A percentile compares a stretch with the other conserved stretches of the same genome.
Evolutionary conservation across 2,797 vertebrate species (phyloP).

Genomic region (Pyrocephalus nanus): DNA sequence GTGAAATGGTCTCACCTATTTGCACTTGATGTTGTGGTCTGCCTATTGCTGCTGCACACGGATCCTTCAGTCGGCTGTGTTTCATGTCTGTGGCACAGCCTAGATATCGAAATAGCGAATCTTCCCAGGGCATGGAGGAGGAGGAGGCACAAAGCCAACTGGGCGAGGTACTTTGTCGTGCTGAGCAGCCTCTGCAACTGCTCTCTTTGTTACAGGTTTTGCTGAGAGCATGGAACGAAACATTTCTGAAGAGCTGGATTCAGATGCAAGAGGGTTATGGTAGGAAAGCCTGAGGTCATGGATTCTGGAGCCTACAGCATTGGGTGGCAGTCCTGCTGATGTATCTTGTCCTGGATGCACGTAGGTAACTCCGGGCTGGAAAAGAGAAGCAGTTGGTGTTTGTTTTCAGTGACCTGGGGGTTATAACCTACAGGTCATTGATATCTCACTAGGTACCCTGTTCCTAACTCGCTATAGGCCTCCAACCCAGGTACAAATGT

Average conservation of each 20-base stretch:
- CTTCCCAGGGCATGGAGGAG: conserved; percentile 71
- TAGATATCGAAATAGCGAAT: conserved; percentile 72
- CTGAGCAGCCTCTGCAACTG: conserved; percentile 17
- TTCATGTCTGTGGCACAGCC: not conserved
- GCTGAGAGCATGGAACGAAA: not conserved
- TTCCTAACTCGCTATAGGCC: not conserved
- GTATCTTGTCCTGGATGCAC: not conserved
- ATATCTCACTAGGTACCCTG: not conserved
- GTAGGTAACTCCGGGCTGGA: conserved; percentile 51
- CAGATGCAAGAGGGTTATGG: conserved; percentile 51
- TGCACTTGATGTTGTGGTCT: not conserved
- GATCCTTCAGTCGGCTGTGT: not conserved
- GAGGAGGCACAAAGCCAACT: not conserved
- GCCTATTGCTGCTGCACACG: not conserved
- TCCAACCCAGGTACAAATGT: not conserved
- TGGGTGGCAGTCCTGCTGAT: not conserved
- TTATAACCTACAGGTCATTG: not conserved
- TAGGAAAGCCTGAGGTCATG: conserved; percentile 65
- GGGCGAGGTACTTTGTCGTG: conserved; percentile 15
- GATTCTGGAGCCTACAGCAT: conserved; percentile 12
- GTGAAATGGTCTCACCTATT: not conserved
- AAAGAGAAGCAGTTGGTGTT: conserved; percentile 12
- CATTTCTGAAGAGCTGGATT: conserved; percentile 73
- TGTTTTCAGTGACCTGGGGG: not conserved
- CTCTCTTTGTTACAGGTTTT: conserved; percentile 16